Conservation (phyloP, 2,888 invertebrate species). For the Antheraea assamensis region DNA sequence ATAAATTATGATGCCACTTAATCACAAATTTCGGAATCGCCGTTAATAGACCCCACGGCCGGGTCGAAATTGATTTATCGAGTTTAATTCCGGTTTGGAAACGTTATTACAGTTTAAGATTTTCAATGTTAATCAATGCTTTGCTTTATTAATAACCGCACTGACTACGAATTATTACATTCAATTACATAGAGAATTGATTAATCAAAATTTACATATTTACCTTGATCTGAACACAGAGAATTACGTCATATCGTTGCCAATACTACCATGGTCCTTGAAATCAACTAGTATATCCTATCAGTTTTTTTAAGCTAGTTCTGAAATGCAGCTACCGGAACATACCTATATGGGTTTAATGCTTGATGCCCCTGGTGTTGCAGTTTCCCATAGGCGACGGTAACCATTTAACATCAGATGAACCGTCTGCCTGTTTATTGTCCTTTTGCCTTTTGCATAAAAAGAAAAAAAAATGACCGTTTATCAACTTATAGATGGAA, state of each 20-base stretch:
- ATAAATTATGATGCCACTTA: constrained; percentile 66
- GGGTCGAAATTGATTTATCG: constrained; percentile 54
- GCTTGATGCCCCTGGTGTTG: too few relatives aligned
- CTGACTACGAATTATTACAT: neutral
- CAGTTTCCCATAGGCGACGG: too few relatives aligned
- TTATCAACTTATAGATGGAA: neutral
- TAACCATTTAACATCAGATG: too few relatives aligned
- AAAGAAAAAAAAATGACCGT: too few relatives aligned
- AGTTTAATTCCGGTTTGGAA: constrained; percentile 44
- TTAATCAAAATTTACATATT: neutral
- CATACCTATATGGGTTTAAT: neutral
- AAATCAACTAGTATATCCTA: too few relatives aligned
- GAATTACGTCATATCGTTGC: too few relatives aligned
- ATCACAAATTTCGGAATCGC: constrained; percentile 63
- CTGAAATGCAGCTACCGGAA: neutral
- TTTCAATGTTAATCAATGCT: constrained; percentile 12
- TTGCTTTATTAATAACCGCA: constrained; percentile 5
- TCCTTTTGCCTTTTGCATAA: too few relatives aligned
- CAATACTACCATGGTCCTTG: too few relatives aligned
- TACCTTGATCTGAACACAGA: neutral
- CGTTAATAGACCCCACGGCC: constrained; percentile 53
- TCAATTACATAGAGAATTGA: neutral
- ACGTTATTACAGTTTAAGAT: constrained; percentile 19
- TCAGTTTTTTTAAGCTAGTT: neutral
- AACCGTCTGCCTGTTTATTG: too few relatives aligned